These are phyloP conservation scores for Hylaeus anthracinus DNA, from an alignment of 1,140 invertebrate genomes.

Conservation along the genomic window DNA sequence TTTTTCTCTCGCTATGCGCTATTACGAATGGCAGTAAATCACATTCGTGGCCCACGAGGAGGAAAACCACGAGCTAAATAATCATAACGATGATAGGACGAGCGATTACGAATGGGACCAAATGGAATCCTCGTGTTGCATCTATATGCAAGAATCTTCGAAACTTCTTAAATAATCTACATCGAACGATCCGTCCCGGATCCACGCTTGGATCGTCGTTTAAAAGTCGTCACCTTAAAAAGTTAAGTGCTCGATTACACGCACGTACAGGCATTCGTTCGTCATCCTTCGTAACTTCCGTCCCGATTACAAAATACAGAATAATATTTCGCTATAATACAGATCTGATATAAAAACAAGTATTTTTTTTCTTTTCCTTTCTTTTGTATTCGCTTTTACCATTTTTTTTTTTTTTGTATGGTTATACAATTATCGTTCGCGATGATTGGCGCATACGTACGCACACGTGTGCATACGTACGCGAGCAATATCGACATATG, in stretches of 20 bases:
- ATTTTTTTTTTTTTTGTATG: conserved; percentile 56
- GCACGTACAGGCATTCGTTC: conserved; percentile 60
- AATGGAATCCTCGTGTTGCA: conserved; percentile 47
- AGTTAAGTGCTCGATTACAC: conserved; percentile 62
- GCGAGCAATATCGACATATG: conserved; percentile 77
- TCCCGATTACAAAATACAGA: conserved; percentile 80
- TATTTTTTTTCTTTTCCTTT: conserved; percentile 75
- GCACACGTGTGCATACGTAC: conserved; percentile 63
- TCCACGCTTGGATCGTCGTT: conserved; percentile 49
- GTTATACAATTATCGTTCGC: conserved; percentile 71
- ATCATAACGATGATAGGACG: conserved; percentile 24
- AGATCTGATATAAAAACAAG: conserved; percentile 80
- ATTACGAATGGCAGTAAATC: conserved; percentile 62
- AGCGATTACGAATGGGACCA: conserved; percentile 59
- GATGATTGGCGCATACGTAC: conserved; percentile 68
- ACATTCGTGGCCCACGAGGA: not conserved
- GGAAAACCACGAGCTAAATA: conserved; percentile 23
- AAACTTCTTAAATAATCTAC: conserved; percentile 62
- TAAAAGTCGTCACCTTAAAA: conserved; percentile 55
- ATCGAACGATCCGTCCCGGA: conserved; percentile 41
- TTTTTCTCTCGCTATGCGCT: not conserved
- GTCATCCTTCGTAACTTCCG: conserved; percentile 69
- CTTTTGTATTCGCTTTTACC: conserved; percentile 74
- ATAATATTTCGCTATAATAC: conserved; percentile 79
- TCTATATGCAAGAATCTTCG: conserved; percentile 59